Conservation (phyloP, 1,140 invertebrate genomes). For the Drosophila dunni region DNA sequence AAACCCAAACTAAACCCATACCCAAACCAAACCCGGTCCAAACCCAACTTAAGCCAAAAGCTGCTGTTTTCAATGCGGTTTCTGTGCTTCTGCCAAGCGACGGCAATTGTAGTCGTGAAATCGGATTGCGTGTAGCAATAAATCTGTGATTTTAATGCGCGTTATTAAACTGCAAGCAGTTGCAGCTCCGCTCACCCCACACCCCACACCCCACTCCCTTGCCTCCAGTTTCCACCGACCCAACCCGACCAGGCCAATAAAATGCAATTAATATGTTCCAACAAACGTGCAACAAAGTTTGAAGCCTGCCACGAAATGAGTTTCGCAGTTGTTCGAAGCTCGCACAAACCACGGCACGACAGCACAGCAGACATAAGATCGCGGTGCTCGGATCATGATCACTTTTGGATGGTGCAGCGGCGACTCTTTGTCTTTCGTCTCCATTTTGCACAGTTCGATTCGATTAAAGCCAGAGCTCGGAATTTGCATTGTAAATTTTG, state of each 20-base stretch:
- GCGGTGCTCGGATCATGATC: slow-evolving; percentile 25
- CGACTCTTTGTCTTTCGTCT: slow-evolving; percentile 44
- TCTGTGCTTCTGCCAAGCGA: slow-evolving; percentile 29
- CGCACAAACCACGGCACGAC: slow-evolving; percentile 62
- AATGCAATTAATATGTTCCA: slow-evolving; percentile 83
- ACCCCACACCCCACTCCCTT: not conserved
- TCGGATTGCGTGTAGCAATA: slow-evolving; percentile 80
- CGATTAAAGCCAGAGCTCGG: slow-evolving; percentile 34
- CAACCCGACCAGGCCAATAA: slow-evolving; percentile 66
- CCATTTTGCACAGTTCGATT: slow-evolving; percentile 72
- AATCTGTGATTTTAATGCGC: slow-evolving; percentile 81
- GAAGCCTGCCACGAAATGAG: slow-evolving; percentile 36
- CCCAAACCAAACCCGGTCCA: no score
- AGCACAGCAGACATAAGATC: slow-evolving; percentile 9
- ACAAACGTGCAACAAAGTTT: slow-evolving; percentile 77
- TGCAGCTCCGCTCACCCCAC: slow-evolving; percentile 12
- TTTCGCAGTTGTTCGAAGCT: slow-evolving; percentile 53
- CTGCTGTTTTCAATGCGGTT: slow-evolving; percentile 19
- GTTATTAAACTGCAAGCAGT: slow-evolving; percentile 80
- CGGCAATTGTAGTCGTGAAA: slow-evolving; percentile 70
- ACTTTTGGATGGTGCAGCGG: slow-evolving; percentile 18
- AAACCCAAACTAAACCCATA: no score
- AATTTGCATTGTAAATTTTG: slow-evolving; percentile 80
- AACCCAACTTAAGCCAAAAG: not conserved
- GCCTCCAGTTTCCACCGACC: not conserved